phyloP scores from a whole-genome alignment of 2,797 vertebrate species.

The Fundulus diaphanus region DNA sequence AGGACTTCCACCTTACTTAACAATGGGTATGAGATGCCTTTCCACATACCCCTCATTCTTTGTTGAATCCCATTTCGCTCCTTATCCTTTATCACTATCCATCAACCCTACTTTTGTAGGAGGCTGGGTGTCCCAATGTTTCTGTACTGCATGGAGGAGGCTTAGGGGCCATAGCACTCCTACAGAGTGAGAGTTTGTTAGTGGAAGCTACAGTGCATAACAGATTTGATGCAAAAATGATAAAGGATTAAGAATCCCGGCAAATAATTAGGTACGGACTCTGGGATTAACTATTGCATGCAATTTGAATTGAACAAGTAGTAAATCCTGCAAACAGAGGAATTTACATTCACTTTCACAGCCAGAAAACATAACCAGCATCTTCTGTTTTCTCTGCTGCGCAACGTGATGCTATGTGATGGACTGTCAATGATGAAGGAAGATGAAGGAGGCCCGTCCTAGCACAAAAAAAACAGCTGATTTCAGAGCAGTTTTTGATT shows the following conservation, averaged over 20 bases:
- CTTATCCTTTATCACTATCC: background rate
- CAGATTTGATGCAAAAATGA: background rate
- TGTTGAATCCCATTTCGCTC: background rate
- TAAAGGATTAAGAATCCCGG: no score
- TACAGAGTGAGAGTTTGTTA: background rate
- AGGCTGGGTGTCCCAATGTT: background rate
- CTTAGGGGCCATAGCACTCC: background rate
- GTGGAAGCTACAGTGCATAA: background rate
- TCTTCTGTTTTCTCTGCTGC: background rate
- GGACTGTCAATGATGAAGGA: background rate
- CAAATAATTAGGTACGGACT: background rate
- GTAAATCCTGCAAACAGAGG: background rate
- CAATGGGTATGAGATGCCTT: background rate
- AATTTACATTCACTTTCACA: background rate
- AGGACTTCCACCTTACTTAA: background rate
- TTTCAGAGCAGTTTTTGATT: background rate
- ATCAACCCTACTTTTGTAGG: background rate
- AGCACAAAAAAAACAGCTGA: background rate
- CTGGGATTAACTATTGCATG: background rate
- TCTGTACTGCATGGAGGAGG: background rate
- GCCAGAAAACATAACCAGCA: background rate
- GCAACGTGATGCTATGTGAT: background rate
- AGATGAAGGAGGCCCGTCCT: background rate
- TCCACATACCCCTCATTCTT: background rate
- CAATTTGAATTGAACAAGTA: background rate